Evolutionary conservation across 2,888 invertebrate species (phyloP).

Genomic region (Drosophila longiperda): DNA sequence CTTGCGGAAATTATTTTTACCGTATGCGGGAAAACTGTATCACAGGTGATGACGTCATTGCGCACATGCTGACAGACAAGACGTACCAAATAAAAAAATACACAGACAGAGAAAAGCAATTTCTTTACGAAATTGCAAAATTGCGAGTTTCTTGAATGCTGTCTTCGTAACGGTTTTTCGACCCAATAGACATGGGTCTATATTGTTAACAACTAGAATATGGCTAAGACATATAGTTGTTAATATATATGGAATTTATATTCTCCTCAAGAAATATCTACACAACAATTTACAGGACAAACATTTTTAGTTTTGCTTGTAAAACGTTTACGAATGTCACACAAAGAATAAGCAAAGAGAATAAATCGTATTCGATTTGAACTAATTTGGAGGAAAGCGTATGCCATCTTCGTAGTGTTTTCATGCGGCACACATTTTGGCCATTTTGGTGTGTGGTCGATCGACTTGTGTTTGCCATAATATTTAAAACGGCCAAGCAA

Average conservation of each 20-base stretch:
- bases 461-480: constrained; percentile 47
- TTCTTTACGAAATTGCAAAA: neutral
- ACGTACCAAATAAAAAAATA: constrained; percentile 2
- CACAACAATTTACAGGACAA: neutral
- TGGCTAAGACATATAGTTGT: too few relatives aligned
- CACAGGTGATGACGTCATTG: constrained; percentile 45
- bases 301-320: neutral
- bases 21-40: constrained; percentile 43
- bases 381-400: neutral
- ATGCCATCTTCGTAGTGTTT: constrained; percentile 18
- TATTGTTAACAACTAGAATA: too few relatives aligned
- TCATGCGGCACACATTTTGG: neutral
- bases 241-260: neutral
- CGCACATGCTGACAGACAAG: constrained; percentile 26
- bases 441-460: neutral
- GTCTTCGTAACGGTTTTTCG: neutral
- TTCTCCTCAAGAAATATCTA: neutral
- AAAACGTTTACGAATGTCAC: neutral
- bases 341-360: neutral
- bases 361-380: neutral
- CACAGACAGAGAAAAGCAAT: constrained; percentile 16
- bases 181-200: neutral
- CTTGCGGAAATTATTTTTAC: constrained; percentile 56
- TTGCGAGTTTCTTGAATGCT: neutral
- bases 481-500: constrained; percentile 34